Conservation (phyloP, 2,797 vertebrate species). For the Loriculus beryllinus region DNA sequence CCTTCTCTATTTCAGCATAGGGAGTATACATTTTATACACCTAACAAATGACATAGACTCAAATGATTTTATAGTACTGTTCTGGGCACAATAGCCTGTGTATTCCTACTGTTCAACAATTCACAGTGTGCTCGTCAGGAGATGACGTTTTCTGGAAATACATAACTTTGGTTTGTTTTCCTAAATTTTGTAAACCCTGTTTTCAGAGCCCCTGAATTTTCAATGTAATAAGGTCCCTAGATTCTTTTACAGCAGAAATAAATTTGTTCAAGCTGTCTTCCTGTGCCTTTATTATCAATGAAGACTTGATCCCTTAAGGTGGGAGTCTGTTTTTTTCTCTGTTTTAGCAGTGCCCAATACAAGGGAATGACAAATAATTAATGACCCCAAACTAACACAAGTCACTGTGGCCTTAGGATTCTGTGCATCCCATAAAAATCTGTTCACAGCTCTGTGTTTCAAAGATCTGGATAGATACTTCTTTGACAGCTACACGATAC, state of each 20-base stretch:
- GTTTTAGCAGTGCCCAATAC: background rate
- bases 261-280: background rate
- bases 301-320: background rate
- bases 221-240: background rate
- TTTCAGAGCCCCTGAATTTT: background rate
- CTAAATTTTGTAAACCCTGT: background rate
- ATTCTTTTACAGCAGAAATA: background rate
- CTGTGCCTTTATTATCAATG: background rate
- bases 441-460: background rate
- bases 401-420: constrained; percentile 34
- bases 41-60: background rate
- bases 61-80: background rate
- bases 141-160: background rate
- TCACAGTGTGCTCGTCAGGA: background rate
- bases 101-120: background rate
- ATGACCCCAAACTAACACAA: background rate
- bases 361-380: background rate
- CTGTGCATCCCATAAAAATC: constrained; percentile 29
- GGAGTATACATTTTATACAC: background rate
- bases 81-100: background rate
- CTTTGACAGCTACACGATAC: background rate
- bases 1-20: background rate
- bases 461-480: constrained; percentile 15
- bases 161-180: background rate
- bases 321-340: background rate